Evolutionary conservation across 2,113 vertebrate species (phyloP).

Genomic region (Polypterus senegalus): DNA sequence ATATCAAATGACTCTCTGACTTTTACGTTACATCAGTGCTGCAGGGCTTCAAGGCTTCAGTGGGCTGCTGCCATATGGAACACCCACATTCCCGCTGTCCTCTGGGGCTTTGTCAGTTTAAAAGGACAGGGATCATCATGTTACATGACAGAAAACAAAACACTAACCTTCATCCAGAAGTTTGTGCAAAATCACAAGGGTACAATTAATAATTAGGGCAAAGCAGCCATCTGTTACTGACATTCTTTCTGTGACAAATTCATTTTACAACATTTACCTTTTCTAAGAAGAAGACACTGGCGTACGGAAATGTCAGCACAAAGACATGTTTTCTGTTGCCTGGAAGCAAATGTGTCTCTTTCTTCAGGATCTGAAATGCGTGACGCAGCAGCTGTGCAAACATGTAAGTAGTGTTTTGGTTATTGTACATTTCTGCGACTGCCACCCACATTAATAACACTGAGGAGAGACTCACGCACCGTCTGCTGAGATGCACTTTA

Average conservation of each 20-base stretch:
- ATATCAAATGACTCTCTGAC: too few species aligned
- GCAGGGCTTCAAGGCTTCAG: too few species aligned
- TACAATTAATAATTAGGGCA: slow-evolving; percentile 12
- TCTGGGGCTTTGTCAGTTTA: slow-evolving; percentile 4
- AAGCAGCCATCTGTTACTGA: slow-evolving; percentile 18
- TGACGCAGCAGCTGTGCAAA: too few species aligned
- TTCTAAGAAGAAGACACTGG: slow-evolving; percentile 5
- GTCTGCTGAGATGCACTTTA: too few species aligned
- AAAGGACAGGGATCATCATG: slow-evolving; percentile 12
- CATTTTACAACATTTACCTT: slow-evolving; percentile 23
- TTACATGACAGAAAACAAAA: slow-evolving; percentile 11
- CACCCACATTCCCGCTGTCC: slow-evolving; percentile 11
- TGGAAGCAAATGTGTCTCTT: background rate
- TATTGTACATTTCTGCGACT: too few species aligned
- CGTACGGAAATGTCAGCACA: slow-evolving; percentile 16
- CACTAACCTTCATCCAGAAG: slow-evolving; percentile 15
- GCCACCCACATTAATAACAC: too few species aligned
- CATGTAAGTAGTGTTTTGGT: too few species aligned
- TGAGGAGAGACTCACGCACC: too few species aligned
- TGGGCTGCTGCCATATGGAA: slow-evolving; percentile 14
- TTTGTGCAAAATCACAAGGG: slow-evolving; percentile 13
- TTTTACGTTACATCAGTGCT: too few species aligned
- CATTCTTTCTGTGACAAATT: slow-evolving; percentile 21
- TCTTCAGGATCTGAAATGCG: too few species aligned
- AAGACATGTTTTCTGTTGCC: slow-evolving; percentile 10